Conservation (phyloP, 2,113 vertebrate species). For the Bagarius yarrelli region DNA sequence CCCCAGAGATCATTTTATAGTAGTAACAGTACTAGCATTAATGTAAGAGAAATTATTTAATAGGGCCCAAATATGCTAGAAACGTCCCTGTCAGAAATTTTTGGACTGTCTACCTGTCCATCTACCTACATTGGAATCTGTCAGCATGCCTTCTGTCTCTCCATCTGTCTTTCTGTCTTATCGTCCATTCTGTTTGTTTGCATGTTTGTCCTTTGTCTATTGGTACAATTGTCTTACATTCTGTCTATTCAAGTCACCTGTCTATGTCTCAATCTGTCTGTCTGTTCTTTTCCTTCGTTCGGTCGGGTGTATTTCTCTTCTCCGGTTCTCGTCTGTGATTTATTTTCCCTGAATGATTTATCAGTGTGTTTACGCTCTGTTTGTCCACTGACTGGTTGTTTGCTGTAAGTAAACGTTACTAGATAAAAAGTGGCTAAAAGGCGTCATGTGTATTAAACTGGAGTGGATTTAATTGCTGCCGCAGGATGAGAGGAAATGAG, state of each 20-base stretch:
- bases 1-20: too few species aligned
- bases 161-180: neutral
- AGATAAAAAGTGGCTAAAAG: neutral
- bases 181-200: too few species aligned
- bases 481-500: neutral
- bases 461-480: constrained; percentile 7
- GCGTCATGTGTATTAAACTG: neutral
- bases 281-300: neutral
- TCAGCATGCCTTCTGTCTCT: neutral
- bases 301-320: neutral
- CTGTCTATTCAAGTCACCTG: neutral
- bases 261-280: neutral
- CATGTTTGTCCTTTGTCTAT: neutral
- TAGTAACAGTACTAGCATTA: too few species aligned
- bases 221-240: neutral
- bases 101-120: neutral
- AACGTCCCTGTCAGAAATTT: too few species aligned
- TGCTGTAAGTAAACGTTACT: neutral
- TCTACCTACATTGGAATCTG: neutral
- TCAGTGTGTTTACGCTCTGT: neutral
- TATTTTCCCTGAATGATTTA: neutral
- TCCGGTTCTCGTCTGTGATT: neutral
- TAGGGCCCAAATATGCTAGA: too few species aligned
- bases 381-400: neutral
- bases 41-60: too few species aligned